Evolutionary conservation across 2,113 vertebrate species (phyloP).

Genomic region (Myrmecophaga tridactyla): DNA sequence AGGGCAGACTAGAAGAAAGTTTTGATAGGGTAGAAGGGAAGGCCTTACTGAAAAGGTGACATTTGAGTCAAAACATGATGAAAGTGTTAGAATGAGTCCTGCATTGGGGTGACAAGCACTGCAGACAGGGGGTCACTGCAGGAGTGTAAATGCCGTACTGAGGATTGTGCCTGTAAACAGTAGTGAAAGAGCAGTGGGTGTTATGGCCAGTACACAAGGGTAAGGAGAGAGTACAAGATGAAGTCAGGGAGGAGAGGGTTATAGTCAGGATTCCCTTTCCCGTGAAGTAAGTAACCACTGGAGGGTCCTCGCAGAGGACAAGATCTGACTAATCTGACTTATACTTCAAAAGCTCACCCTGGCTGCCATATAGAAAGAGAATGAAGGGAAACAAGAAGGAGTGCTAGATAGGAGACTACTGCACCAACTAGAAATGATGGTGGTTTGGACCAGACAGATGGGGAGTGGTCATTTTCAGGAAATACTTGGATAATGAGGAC

Average conservation of each 20-base stretch:
- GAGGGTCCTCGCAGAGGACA: neutral
- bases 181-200: neutral
- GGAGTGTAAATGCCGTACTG: neutral
- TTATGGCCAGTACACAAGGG: rapidly evolving
- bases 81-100: neutral
- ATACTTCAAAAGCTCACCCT: neutral
- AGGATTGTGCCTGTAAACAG: rapidly evolving
- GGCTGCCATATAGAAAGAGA: neutral
- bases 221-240: too few species aligned
- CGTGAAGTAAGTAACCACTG: neutral
- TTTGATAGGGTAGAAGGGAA: neutral
- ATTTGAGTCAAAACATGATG: neutral
- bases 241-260: neutral
- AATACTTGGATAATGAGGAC: neutral
- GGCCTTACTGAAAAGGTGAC: neutral
- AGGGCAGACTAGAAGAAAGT: neutral
- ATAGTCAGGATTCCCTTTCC: neutral
- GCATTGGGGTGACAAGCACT: rapidly evolving
- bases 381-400: neutral
- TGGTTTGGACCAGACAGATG: neutral
- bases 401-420: neutral
- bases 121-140: too few species aligned
- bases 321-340: neutral
- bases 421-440: neutral
- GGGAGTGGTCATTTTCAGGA: neutral